A percentile compares a stretch with the other conserved stretches of the same genome.
phyloP scores from a whole-genome alignment of 2,888 invertebrate species.

The Sinotaia quadrata region DNA sequence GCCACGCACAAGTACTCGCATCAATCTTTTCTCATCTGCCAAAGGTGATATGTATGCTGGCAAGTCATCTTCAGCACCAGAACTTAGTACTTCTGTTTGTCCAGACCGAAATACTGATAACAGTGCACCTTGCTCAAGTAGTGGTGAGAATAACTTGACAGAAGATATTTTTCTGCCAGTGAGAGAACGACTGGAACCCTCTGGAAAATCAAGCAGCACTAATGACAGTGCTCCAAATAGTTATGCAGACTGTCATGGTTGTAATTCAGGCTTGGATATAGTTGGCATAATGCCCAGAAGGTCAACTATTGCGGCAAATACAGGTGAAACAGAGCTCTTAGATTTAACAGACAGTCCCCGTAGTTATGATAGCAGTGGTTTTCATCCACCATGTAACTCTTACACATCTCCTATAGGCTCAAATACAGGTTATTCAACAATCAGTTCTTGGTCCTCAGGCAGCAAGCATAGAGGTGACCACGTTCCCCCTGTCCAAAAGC shows the following conservation, averaged over 20 bases:
- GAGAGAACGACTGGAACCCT: constrained; percentile 49
- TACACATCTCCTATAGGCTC: constrained; percentile 41
- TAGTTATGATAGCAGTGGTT: constrained; percentile 62
- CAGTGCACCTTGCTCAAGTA: too few species aligned
- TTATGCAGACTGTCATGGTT: neutral
- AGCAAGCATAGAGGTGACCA: constrained; percentile 35
- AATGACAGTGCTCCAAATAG: constrained; percentile 26
- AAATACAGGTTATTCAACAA: constrained; percentile 37
- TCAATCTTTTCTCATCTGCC: constrained; percentile 33
- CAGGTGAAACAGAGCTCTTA: constrained; percentile 25
- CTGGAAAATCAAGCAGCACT: constrained; percentile 58
- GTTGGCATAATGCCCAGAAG: neutral
- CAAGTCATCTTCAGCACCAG: constrained; percentile 37
- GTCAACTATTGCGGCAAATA: neutral
- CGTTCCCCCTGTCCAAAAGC: constrained; percentile 46
- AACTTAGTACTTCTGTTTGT: constrained; percentile 1
- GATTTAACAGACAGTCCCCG: constrained; percentile 63
- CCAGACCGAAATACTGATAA: constrained; percentile 1
- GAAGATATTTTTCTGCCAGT: constrained; percentile 27
- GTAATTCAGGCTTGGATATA: neutral
- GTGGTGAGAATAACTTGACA: too few species aligned
- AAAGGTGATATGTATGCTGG: constrained; percentile 25
- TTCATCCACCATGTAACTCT: constrained; percentile 62
- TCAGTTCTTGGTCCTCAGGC: constrained; percentile 13
- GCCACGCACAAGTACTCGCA: constrained; percentile 54